A percentile compares a stretch with the other conserved stretches of the same genome.
phyloP scores from a whole-genome alignment of 2,888 invertebrate genomes.

The Protula sp. region DNA sequence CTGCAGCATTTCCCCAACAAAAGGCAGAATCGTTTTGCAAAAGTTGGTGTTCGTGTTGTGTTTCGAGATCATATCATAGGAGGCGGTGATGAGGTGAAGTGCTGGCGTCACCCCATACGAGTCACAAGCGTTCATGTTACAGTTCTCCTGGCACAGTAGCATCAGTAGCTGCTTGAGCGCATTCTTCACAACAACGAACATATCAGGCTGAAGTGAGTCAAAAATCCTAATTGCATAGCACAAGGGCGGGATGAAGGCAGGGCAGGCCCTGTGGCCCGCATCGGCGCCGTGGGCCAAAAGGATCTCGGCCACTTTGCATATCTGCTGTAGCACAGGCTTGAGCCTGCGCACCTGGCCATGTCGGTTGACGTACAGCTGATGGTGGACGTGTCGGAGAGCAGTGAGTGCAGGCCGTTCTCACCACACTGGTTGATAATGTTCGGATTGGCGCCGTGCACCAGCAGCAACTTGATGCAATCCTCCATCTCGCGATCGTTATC shows the following conservation, averaged over 20 bases:
- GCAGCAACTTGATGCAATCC: conserved; percentile 36
- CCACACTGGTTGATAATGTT: conserved; percentile 57
- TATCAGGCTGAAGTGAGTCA: conserved; percentile 27
- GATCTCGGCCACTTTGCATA: conserved; percentile 24
- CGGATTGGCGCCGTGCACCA: conserved; percentile 47
- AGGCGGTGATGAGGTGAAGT: conserved; percentile 19
- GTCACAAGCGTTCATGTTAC: conserved; percentile 22
- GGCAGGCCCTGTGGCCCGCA: conserved; percentile 15
- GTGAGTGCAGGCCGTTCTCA: conserved; percentile 65
- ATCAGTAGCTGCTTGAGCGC: conserved; percentile 23
- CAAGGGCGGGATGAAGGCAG: conserved; percentile 23
- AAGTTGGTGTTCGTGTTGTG: conserved; percentile 17
- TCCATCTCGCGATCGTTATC: conserved; percentile 41
- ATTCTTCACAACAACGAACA: conserved; percentile 26
- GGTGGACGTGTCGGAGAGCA: conserved; percentile 19
- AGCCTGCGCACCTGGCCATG: conserved; percentile 25
- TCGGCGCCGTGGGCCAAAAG: conserved; percentile 25
- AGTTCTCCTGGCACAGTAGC: conserved; percentile 22
- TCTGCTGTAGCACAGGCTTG: conserved; percentile 25
- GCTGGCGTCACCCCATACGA: conserved; percentile 23
- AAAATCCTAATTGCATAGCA: conserved; percentile 28
- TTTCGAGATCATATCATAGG: conserved; percentile 20
- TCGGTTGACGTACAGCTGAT: conserved; percentile 23
- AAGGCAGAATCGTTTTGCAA: conserved; percentile 23
- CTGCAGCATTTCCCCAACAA: conserved; percentile 19